These are phyloP conservation scores for Eupithecia subumbrata DNA, from an alignment of 2,888 invertebrate genomes.

Conservation along the genomic window DNA sequence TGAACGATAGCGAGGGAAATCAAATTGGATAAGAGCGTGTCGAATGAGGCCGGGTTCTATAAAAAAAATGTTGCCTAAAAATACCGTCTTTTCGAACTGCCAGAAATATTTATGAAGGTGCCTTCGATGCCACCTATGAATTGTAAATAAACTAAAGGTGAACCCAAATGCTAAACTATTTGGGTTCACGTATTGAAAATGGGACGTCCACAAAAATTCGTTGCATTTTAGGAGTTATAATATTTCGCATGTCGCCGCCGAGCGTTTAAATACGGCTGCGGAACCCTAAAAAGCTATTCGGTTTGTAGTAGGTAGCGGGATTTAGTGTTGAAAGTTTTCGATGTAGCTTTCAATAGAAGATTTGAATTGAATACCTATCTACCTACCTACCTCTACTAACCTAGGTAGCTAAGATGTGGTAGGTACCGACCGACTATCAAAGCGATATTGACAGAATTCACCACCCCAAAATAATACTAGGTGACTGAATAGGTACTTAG, in stretches of 20 bases:
- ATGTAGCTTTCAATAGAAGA: conserved; percentile 39
- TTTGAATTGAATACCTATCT: too few species aligned
- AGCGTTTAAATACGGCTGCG: neutral
- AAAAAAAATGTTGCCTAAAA: too few species aligned
- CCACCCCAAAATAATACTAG: too few species aligned
- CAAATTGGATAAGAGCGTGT: neutral
- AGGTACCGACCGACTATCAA: neutral
- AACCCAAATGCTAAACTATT: too few species aligned
- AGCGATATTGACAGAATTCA: neutral
- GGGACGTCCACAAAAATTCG: neutral
- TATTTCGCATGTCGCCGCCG: neutral
- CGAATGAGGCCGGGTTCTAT: neutral
- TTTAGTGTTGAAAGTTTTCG: conserved; percentile 32
- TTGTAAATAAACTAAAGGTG: too few species aligned
- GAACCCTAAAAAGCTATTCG: conserved; percentile 3
- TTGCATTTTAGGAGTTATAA: neutral
- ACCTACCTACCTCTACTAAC: too few species aligned
- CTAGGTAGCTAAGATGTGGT: neutral
- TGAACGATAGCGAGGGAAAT: conserved; percentile 37
- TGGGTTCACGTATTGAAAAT: neutral
- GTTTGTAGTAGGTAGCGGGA: conserved; percentile 17
- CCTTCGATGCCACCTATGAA: too few species aligned
- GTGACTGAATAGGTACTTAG: neutral
- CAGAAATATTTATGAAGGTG: too few species aligned
- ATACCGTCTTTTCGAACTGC: too few species aligned